Base-by-base conservation (phyloP, 1,140 invertebrate genomes). In the Prorops nasuta region DNA sequence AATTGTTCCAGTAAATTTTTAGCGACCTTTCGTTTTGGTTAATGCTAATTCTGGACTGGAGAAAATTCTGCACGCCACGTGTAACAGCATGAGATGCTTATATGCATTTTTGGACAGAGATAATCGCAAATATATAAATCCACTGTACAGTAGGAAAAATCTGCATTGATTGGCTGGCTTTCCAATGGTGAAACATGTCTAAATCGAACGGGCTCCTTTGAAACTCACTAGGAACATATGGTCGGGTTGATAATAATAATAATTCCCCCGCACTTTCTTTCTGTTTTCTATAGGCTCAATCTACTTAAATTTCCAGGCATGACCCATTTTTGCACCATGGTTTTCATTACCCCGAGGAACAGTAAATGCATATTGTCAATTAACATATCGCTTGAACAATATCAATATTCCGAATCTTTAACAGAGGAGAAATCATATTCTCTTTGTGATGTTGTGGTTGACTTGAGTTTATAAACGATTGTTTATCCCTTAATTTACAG, bases 301-400 rank as follows among this genome's bases (percentile, higher is more conserved):
- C 24, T 44, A 17, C 7, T 21, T 18, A 12, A 12, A 37, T 20
- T 50, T 36, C 36, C 37, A 1, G 31, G 39, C 9, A 12, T 17
- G 15, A 44, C 34, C 46, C 28, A 49, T 32, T 50, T 50, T 39
- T 47, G 34, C 3, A 58, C n/a, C n/a, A 54, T 9, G 7, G 9
- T 17, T 15, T 45, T 39, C 51, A 54, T 58, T 4, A 54, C 35
- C 6, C 56, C 47, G 18, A 41, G 12, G 15, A 20, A 54, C 4
- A 57, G 22, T 10, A 54, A 24, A 28, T 58, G 51, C 51, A 58
- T 58, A 0, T 43, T 20, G 32, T 55, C 56, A 8, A 54, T 22
- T 18, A 45, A 28, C 8, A 55, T 45, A 20, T 35, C n/a, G n/a
- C 39, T 1, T 28, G 28, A 3, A 51, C 36, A 10, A 47, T 37